Percentiles rank a stretch among this genome's conserved stretches.
Evolutionary conservation across 2,888 invertebrate genomes (phyloP).

Genomic region (Neoscelio sp.): DNA sequence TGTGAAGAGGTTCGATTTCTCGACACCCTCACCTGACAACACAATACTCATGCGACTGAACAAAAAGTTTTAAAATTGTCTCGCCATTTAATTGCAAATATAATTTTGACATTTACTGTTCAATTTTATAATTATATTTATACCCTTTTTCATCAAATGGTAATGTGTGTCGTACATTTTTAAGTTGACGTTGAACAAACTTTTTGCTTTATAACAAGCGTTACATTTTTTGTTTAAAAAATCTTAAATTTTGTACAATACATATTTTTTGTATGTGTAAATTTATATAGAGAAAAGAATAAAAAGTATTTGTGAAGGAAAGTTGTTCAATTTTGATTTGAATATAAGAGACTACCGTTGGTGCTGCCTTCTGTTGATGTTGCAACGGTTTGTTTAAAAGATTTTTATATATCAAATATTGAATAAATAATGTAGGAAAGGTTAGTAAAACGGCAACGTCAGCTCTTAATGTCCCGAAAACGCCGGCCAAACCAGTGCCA

Average conservation of each 20-base stretch:
- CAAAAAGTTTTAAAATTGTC: conserved; percentile 59
- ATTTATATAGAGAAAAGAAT: too few species aligned
- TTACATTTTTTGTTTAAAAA: too few species aligned
- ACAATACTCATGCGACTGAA: conserved; percentile 82
- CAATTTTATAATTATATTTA: conserved; percentile 3
- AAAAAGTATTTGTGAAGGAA: too few species aligned
- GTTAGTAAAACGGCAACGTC: conserved; percentile 83
- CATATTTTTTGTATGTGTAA: too few species aligned
- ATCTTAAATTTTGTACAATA: too few species aligned
- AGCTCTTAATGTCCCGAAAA: conserved; percentile 71
- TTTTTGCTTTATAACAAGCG: too few species aligned
- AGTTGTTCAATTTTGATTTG: too few species aligned
- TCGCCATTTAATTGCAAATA: neutral
- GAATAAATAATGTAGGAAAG: conserved; percentile 83
- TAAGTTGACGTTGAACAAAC: neutral
- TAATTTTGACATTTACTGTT: too few species aligned
- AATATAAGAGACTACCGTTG: too few species aligned
- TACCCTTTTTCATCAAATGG: too few species aligned
- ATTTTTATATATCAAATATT: conserved; percentile 11
- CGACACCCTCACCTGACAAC: conserved; percentile 86
- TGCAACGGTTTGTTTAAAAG: neutral
- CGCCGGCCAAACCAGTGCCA: conserved; percentile 78
- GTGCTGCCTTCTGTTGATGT: too few species aligned
- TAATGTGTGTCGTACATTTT: neutral
- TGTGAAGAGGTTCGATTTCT: conserved; percentile 84